phyloP scores from a whole-genome alignment of 2,888 invertebrate genomes.

The Alentia gelatinosa region DNA sequence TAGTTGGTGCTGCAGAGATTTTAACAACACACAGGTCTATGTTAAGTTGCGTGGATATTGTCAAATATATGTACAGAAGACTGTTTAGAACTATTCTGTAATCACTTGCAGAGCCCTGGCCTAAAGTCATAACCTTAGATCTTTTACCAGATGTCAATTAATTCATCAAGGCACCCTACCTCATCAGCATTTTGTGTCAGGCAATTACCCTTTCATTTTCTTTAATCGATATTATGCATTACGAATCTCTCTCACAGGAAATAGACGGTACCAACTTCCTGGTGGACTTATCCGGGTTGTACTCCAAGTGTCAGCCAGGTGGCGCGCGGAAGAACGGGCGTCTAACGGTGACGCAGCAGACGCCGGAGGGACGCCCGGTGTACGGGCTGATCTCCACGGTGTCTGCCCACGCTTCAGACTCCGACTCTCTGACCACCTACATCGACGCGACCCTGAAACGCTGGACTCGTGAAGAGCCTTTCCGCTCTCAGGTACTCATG shows the following conservation, averaged over 20 bases:
- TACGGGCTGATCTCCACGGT: background rate
- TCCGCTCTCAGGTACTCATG: background rate
- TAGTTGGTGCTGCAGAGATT: too few relatives aligned
- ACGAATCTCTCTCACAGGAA: background rate
- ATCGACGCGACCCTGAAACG: background rate
- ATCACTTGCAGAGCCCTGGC: too few relatives aligned
- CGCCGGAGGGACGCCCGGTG: background rate
- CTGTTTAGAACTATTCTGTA: too few relatives aligned
- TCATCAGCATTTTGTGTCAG: too few relatives aligned
- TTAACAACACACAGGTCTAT: too few relatives aligned
- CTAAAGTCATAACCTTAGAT: too few relatives aligned
- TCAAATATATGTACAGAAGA: too few relatives aligned
- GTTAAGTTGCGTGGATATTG: too few relatives aligned
- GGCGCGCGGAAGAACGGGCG: background rate
- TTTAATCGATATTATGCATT: background rate
- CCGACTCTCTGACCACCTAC: slow-evolving; percentile 9
- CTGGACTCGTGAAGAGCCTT: background rate
- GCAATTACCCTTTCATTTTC: background rate
- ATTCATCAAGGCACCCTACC: too few relatives aligned
- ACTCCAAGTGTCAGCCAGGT: background rate
- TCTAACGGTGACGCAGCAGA: background rate
- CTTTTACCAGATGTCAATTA: too few relatives aligned
- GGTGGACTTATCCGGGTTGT: slow-evolving; percentile 12
- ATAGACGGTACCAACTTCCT: slow-evolving; percentile 35
- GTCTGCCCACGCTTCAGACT: background rate